Percentiles rank a stretch among this genome's conserved stretches.
Evolutionary conservation across 2,888 invertebrate species (phyloP).

Genomic region (Adineta ricciae): DNA sequence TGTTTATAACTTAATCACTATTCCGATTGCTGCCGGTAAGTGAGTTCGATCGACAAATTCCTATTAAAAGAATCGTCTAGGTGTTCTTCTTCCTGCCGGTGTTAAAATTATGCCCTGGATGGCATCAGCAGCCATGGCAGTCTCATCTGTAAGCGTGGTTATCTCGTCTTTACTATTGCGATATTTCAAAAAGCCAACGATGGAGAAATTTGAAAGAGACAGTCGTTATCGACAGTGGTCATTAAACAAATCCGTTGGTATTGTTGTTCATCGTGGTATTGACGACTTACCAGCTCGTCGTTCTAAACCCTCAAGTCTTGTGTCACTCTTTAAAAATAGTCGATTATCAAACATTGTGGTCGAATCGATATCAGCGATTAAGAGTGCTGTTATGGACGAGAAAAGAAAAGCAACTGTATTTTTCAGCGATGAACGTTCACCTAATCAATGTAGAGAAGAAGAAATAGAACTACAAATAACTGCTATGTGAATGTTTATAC

Average conservation of each 20-base stretch:
- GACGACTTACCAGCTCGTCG: not conserved
- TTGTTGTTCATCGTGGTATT: constrained; percentile 30
- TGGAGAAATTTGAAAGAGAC: not conserved
- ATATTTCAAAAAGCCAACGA: constrained; percentile 55
- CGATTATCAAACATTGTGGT: not conserved
- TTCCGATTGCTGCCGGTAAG: constrained; percentile 83
- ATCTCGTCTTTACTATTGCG: constrained; percentile 82
- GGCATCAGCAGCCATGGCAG: constrained; percentile 97
- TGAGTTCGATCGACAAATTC: not conserved
- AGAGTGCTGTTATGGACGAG: not conserved
- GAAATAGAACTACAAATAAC: not conserved
- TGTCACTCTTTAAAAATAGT: not conserved
- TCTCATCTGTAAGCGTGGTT: constrained; percentile 93
- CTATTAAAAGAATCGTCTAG: not conserved
- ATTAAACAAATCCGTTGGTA: constrained; percentile 4
- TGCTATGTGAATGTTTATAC: not conserved
- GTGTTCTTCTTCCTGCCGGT: constrained; percentile 49
- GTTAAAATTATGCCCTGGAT: constrained; percentile 76
- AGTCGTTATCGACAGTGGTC: constrained; percentile 12
- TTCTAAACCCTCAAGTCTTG: not conserved
- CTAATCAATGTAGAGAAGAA: not conserved
- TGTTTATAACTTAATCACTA: constrained; percentile 86
- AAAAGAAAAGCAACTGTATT: not conserved
- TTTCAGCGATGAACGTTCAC: not conserved
- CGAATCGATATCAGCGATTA: not conserved